Conservation (phyloP, 2,113 vertebrate species). For the Azemiops feae region DNA sequence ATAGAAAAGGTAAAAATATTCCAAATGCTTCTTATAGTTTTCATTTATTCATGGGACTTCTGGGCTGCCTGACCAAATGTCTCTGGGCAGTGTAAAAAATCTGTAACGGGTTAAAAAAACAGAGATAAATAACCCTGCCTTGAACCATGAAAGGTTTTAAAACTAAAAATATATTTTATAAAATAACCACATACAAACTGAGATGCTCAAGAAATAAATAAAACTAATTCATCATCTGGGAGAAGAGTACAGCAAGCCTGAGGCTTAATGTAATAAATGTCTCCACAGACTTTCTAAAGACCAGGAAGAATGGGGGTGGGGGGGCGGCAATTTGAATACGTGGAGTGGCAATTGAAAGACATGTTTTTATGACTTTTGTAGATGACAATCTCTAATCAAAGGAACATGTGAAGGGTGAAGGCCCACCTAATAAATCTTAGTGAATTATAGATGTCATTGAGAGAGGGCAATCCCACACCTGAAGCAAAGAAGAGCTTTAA, state of each 20-base stretch:
- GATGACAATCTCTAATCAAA: background rate
- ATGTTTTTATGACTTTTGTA: background rate
- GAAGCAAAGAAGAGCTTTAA: background rate
- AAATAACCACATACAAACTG: background rate
- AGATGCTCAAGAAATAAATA: background rate
- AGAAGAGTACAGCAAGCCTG: background rate
- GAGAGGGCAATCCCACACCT: background rate
- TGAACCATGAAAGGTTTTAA: background rate
- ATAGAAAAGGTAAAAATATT: slow-evolving; percentile 1
- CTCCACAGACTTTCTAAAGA: background rate
- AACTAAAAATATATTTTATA: background rate
- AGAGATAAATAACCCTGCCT: background rate
- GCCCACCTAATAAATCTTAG: background rate
- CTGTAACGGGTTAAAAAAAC: background rate
- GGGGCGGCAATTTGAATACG: background rate
- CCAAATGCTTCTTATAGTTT: slow-evolving; percentile 14
- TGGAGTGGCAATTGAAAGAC: background rate
- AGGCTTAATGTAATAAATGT: background rate
- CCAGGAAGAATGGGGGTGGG: background rate
- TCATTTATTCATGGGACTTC: background rate
- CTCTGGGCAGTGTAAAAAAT: background rate
- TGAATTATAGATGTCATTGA: background rate
- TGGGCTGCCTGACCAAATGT: background rate
- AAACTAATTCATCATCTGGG: background rate
- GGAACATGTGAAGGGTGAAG: background rate